Evolutionary conservation across 2,113 vertebrate species (phyloP), one percentile per base, ranked within the genome.

Genomic region (Rhagologus leucostigma): DNA sequence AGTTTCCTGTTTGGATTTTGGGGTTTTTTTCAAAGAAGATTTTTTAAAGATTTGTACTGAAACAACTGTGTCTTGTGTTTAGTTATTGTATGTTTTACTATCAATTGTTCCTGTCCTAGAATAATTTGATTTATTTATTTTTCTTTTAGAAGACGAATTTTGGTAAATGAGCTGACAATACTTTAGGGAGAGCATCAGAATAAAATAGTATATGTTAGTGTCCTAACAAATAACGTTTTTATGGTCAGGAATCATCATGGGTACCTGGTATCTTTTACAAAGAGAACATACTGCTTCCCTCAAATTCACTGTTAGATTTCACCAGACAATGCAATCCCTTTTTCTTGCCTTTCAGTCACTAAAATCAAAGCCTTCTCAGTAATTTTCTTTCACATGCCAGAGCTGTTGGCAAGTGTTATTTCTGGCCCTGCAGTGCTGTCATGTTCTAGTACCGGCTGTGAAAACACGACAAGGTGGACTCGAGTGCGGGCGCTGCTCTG

Each of bases 151-250:
- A 37, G 37, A 19, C 1, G 1, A 6, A 42, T 70, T 85, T 87
- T 87, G 32, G 26, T 46, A 79, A 85, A 42, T 46, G 12, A 81
- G 18, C 23, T 68, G 59, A 33, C 79, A 70, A 63, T 69, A 59
- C n/a, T 57, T 76, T 16, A 81, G 32, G 22, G 22, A 79, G 9
- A 71, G 8, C 4, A 11, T 91, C 55, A 64, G 86, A 95, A 83
- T 57, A 56, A 94, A 97, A 93, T 79, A 79, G 69, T 90, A 39
- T 39, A 20, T 92, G 84, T 96, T 94, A 96, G 82, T 76, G 52
- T 85, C 69, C 84, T 94, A 96, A 90, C 26, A 95, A 96, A 60
- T 71, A 42, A 85, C 13, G 3, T 47, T 92, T 95, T 95, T 64
- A 37, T 73, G 89, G 71, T 89, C 77, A 42, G 35, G 59, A 69